These are phyloP conservation scores for Pangasius djambal DNA, from an alignment of 2,797 vertebrate species.

Conservation along the genomic window DNA sequence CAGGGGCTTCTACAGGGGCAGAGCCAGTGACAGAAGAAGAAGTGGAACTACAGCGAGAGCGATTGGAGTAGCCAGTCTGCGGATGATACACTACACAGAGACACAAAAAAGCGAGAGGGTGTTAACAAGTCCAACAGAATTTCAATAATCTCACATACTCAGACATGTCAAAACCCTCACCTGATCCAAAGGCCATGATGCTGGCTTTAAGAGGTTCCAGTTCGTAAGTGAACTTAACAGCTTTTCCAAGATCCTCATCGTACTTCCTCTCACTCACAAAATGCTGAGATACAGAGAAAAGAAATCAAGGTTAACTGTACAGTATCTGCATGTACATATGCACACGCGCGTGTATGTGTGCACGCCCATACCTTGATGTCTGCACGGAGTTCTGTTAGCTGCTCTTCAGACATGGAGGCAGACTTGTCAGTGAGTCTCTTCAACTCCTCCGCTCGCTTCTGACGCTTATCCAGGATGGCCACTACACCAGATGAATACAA, in stretches of 20 bases:
- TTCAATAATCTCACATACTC: background rate
- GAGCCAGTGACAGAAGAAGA: slow-evolving; percentile 75
- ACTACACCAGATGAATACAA: slow-evolving; percentile 72
- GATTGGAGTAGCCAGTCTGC: slow-evolving; percentile 88
- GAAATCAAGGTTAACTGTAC: background rate
- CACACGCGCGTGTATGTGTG: too few species aligned
- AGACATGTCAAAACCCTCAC: slow-evolving; percentile 62
- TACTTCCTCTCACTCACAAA: slow-evolving; percentile 97
- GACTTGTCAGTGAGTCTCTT: slow-evolving; percentile 87
- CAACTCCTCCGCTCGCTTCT: slow-evolving; percentile 89
- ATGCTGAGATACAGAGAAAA: slow-evolving; percentile 76
- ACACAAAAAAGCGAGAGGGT: background rate
- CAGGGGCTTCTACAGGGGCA: slow-evolving; percentile 62
- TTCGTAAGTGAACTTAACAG: slow-evolving; percentile 87
- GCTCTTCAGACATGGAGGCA: slow-evolving; percentile 90
- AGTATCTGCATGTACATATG: background rate
- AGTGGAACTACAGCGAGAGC: slow-evolving; percentile 84
- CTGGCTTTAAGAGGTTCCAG: slow-evolving; percentile 85
- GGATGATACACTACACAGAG: slow-evolving; percentile 86
- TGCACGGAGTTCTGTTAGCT: slow-evolving; percentile 89
- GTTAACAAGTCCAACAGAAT: background rate
- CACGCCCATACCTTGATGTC: slow-evolving; percentile 87
- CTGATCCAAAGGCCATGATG: slow-evolving; percentile 88
- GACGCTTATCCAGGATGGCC: slow-evolving; percentile 84
- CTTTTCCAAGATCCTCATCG: slow-evolving; percentile 91